Conservation (phyloP, 2,113 vertebrate species). For the Amphilophus citrinellus region DNA sequence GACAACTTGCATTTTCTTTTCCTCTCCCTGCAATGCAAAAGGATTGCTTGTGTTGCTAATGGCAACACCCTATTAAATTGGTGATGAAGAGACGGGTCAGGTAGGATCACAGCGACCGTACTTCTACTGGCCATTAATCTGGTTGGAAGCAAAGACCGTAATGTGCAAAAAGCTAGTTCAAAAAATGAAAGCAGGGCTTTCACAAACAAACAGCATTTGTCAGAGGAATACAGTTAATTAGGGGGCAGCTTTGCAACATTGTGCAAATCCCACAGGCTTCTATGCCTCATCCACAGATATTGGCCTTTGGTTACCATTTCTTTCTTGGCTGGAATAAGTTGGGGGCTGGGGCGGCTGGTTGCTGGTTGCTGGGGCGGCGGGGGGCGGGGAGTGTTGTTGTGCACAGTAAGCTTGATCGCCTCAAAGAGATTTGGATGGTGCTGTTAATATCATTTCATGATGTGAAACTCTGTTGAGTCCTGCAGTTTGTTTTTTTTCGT, state of each 20-base stretch:
- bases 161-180: slow-evolving; percentile 7
- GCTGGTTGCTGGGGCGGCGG: background rate
- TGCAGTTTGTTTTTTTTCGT: slow-evolving; percentile 46
- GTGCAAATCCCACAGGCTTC: slow-evolving; percentile 18
- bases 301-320: slow-evolving; percentile 8
- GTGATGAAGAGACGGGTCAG: slow-evolving; percentile 55
- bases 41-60: slow-evolving; percentile 68
- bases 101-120: slow-evolving; percentile 48
- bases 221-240: slow-evolving; percentile 62
- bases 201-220: slow-evolving; percentile 59
- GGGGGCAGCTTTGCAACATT: slow-evolving; percentile 19
- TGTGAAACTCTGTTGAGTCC: slow-evolving; percentile 24
- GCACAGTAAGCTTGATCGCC: slow-evolving; percentile 24
- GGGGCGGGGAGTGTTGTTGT: slow-evolving; percentile 11
- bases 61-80: slow-evolving; percentile 75
- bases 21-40: background rate
- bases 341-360: background rate
- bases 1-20: background rate
- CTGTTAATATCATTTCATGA: slow-evolving; percentile 55
- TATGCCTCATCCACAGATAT: slow-evolving; percentile 12
- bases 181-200: slow-evolving; percentile 36
- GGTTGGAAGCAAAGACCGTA: slow-evolving; percentile 21
- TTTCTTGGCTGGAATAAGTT: slow-evolving; percentile 18
- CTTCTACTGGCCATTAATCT: slow-evolving; percentile 56
- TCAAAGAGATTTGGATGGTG: slow-evolving; percentile 36